phyloP scores from a whole-genome alignment of 2,888 invertebrate genomes.

The Drosophila barbarae region DNA sequence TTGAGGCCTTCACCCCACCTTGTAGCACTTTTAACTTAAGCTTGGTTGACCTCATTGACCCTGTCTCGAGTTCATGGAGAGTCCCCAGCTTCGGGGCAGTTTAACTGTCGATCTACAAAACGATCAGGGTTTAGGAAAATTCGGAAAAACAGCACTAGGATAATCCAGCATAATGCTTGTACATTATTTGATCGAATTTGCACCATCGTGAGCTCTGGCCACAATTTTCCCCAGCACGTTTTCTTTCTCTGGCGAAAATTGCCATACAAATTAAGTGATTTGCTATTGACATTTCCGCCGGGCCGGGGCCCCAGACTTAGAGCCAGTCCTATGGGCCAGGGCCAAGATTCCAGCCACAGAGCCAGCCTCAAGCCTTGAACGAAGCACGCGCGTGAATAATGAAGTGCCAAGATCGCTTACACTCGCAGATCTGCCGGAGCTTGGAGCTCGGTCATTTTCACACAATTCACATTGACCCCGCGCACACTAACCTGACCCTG shows the following conservation, averaged over 20 bases:
- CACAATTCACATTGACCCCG: conserved; percentile 71
- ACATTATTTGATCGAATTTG: conserved; percentile 68
- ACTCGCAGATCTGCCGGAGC: conserved; percentile 34
- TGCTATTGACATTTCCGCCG: conserved; percentile 74
- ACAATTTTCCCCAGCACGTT: conserved; percentile 61
- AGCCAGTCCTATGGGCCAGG: conserved; percentile 21
- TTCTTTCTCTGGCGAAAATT: conserved; percentile 66
- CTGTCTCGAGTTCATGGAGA: conserved; percentile 14
- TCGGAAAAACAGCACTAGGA: conserved; percentile 21
- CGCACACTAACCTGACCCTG: conserved; percentile 68
- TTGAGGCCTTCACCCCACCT: background rate
- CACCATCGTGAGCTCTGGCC: conserved; percentile 54
- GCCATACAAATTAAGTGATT: conserved; percentile 75
- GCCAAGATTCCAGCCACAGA: conserved; percentile 19
- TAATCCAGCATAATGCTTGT: conserved; percentile 60
- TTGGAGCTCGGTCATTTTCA: conserved; percentile 62
- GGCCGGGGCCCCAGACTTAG: conserved; percentile 25
- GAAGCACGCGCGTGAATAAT: conserved; percentile 73
- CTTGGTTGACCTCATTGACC: conserved; percentile 33
- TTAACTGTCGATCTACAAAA: conserved; percentile 33
- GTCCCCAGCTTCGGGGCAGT: conserved; percentile 9
- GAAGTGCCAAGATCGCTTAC: conserved; percentile 75
- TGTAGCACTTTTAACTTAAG: conserved; percentile 8
- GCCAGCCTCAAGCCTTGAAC: conserved; percentile 59
- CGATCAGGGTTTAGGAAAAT: conserved; percentile 27